These are phyloP conservation scores for Notolabrus celidotus DNA, from an alignment of 2,797 vertebrate species.

Conservation along the genomic window DNA sequence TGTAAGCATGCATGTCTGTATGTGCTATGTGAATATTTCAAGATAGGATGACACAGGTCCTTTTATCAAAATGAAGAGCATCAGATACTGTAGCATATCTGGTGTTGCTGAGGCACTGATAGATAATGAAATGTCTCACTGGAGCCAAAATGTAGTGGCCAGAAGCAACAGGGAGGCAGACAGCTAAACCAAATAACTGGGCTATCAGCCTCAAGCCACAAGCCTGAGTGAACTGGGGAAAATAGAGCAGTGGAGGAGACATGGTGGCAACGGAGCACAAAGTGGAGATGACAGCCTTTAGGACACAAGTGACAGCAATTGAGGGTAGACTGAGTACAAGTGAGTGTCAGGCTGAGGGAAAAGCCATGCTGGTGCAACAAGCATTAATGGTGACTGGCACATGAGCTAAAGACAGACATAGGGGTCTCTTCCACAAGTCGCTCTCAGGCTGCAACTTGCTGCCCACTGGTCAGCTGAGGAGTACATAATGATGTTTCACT, in stretches of 20 bases:
- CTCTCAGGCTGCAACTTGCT: slow-evolving; percentile 41
- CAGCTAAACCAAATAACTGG: slow-evolving; percentile 76
- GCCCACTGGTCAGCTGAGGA: slow-evolving; percentile 57
- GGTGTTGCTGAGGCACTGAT: slow-evolving; percentile 52
- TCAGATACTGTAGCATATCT: slow-evolving; percentile 25
- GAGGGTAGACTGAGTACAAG: slow-evolving; percentile 77
- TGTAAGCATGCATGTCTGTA: slow-evolving; percentile 2
- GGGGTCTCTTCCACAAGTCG: slow-evolving; percentile 60
- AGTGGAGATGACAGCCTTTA: slow-evolving; percentile 81
- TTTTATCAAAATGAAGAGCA: slow-evolving; percentile 48
- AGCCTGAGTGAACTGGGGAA: slow-evolving; percentile 79
- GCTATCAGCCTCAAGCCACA: slow-evolving; percentile 76
- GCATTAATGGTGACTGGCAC: slow-evolving; percentile 76
- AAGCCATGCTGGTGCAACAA: slow-evolving; percentile 67
- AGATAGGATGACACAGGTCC: slow-evolving; percentile 30
- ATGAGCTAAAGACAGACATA: slow-evolving; percentile 65
- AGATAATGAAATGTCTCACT: slow-evolving; percentile 75
- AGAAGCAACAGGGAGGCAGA: slow-evolving; percentile 72
- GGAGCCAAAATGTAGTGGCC: slow-evolving; percentile 71
- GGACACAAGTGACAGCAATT: slow-evolving; percentile 81
- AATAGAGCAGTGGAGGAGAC: slow-evolving; percentile 76
- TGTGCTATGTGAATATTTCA: neutral
- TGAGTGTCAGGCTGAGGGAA: slow-evolving; percentile 71
- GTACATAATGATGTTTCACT: slow-evolving; percentile 57
- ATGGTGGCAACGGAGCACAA: slow-evolving; percentile 77